These are phyloP conservation scores for Volucella inflata DNA, from an alignment of 2,888 invertebrate species.

Conservation along the genomic window DNA sequence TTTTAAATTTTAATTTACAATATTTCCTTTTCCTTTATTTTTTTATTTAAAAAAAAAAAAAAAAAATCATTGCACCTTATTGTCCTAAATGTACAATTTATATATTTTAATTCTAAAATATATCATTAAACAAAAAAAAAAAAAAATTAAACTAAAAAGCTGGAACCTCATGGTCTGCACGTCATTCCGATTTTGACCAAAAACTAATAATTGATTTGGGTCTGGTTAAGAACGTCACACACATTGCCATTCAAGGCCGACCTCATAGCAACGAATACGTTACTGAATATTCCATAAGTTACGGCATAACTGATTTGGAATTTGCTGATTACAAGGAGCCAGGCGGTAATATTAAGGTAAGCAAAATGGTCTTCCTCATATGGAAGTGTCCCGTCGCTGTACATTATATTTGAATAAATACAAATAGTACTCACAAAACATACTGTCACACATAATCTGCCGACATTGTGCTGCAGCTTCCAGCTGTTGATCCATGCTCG, in stretches of 20 bases:
- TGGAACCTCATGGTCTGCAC: constrained; percentile 96
- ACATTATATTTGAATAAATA: neutral
- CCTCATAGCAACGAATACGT: constrained; percentile 96
- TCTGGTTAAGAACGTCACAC: constrained; percentile 93
- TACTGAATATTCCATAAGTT: constrained; percentile 96
- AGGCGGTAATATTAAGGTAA: constrained; percentile 95
- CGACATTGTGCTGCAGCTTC: constrained; percentile 53
- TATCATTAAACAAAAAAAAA: constrained; percentile 27
- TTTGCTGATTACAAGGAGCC: constrained; percentile 95
- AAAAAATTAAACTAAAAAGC: constrained; percentile 85
- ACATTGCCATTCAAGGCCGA: constrained; percentile 95
- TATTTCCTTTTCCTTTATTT: constrained; percentile 77
- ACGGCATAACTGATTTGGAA: constrained; percentile 95
- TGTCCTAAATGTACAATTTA: constrained; percentile 36
- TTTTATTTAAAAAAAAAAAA: constrained; percentile 12
- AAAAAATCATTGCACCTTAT: constrained; percentile 59
- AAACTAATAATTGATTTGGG: constrained; percentile 95
- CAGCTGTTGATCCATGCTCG: constrained; percentile 48
- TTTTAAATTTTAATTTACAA: constrained; percentile 73
- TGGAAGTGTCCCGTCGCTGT: constrained; percentile 27
- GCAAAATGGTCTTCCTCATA: constrained; percentile 44
- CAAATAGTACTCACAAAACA: neutral
- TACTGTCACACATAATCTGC: constrained; percentile 32
- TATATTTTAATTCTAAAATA: constrained; percentile 39
- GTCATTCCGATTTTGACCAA: constrained; percentile 95